phyloP scores from a whole-genome alignment of 2,113 vertebrate genomes.

The Ammodytes marinus region DNA sequence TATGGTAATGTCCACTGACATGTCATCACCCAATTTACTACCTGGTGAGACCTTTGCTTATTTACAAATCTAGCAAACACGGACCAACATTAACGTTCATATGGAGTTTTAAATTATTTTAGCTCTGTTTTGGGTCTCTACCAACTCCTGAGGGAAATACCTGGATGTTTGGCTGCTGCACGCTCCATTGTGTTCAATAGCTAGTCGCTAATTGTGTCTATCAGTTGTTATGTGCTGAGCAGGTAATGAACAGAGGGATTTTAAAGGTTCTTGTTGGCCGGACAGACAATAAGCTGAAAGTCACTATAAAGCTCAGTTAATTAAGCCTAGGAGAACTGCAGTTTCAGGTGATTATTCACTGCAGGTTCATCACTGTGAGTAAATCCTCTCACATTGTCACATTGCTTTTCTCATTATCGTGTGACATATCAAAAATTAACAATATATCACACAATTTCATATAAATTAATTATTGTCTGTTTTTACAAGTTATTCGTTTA shows the following conservation, averaged over 20 bases:
- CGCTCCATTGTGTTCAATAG: neutral
- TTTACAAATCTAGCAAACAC: no score
- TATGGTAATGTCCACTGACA: no score
- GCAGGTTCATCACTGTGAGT: neutral
- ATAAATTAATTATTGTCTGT: neutral
- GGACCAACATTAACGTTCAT: no score
- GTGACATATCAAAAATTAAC: no score
- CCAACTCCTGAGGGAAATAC: no score
- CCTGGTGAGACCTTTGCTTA: no score
- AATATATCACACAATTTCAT: neutral
- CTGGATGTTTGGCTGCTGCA: no score
- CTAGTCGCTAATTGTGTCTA: neutral
- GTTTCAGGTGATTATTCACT: neutral
- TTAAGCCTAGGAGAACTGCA: neutral
- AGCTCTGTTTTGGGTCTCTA: no score
- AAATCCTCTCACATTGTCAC: neutral
- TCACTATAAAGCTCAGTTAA: neutral
- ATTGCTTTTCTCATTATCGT: neutral
- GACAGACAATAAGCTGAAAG: neutral
- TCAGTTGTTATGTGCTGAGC: neutral
- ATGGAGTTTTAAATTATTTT: no score
- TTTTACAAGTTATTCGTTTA: neutral
- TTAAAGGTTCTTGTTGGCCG: neutral
- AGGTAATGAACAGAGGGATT: neutral
- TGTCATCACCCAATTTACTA: no score